A percentile compares a stretch with the other conserved stretches of the same genome.
Evolutionary conservation across 2,797 vertebrate species (phyloP).

Genomic region (Karalla daura): DNA sequence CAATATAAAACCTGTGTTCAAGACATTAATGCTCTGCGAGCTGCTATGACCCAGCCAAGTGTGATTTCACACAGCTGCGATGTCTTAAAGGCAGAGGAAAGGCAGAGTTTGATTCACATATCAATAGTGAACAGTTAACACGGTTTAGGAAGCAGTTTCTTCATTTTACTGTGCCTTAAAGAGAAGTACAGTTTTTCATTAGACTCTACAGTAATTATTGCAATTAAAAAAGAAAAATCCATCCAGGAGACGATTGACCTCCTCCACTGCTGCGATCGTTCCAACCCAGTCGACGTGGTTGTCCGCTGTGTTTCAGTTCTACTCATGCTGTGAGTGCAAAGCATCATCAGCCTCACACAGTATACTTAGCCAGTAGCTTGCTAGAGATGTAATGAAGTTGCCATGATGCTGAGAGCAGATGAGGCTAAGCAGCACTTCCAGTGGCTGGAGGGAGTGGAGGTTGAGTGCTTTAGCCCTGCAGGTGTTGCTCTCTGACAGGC

Average conservation of each 20-base stretch:
- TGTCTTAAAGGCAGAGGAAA: neutral
- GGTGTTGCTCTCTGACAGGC: neutral
- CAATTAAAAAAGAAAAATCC: neutral
- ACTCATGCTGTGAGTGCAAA: no score
- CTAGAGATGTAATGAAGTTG: neutral
- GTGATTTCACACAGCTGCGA: neutral
- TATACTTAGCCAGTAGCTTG: neutral
- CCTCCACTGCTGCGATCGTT: neutral
- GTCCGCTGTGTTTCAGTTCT: constrained; percentile 1
- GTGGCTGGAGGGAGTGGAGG: no score
- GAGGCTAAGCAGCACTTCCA: neutral
- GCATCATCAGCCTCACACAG: neutral
- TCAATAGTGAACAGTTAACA: neutral
- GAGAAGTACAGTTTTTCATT: neutral
- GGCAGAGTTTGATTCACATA: neutral
- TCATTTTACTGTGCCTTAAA: constrained; percentile 11
- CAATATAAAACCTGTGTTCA: neutral
- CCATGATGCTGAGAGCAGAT: neutral
- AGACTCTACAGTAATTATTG: neutral
- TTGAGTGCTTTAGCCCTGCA: neutral
- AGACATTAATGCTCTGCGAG: neutral
- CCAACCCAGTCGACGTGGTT: neutral
- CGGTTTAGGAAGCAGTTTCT: neutral
- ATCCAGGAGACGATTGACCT: no score
- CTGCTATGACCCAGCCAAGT: neutral